Evolutionary conservation across 1,140 invertebrate genomes (phyloP).

Genomic region (Microplitis demolitor): DNA sequence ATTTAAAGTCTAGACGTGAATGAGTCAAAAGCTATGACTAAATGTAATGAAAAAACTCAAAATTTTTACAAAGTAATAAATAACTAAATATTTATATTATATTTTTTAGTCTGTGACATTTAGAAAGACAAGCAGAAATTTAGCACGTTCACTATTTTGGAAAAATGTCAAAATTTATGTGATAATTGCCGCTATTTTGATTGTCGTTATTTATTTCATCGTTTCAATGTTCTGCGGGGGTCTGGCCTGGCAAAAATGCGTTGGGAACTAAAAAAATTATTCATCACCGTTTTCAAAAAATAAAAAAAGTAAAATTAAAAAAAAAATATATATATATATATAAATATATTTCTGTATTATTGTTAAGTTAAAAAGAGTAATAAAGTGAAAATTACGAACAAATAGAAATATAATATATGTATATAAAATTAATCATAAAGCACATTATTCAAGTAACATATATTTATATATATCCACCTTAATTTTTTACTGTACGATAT

Average conservation of each 20-base stretch:
- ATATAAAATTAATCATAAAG: no score
- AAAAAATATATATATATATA: neutral
- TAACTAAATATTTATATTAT: neutral
- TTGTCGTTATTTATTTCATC: conserved; percentile 81
- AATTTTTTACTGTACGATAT: no score
- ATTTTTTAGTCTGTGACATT: conserved; percentile 83
- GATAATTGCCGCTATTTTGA: conserved; percentile 71
- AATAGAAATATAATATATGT: no score
- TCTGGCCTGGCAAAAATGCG: conserved; percentile 76
- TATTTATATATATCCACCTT: no score
- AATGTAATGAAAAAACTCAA: no score
- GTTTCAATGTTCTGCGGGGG: conserved; percentile 86
- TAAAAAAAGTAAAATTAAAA: neutral
- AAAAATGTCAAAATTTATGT: conserved; percentile 92
- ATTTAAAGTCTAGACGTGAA: no score
- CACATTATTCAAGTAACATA: no score
- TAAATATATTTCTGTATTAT: neutral
- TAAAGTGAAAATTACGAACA: no score
- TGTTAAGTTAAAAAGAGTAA: no score
- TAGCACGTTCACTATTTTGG: conserved; percentile 89
- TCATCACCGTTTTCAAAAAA: neutral
- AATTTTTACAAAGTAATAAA: neutral
- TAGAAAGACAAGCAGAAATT: conserved; percentile 80
- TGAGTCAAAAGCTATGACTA: no score
- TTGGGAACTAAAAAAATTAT: conserved; percentile 51